These are phyloP conservation scores for Origma solitaria DNA, from an alignment of 2,113 vertebrate species.

Conservation along the genomic window DNA sequence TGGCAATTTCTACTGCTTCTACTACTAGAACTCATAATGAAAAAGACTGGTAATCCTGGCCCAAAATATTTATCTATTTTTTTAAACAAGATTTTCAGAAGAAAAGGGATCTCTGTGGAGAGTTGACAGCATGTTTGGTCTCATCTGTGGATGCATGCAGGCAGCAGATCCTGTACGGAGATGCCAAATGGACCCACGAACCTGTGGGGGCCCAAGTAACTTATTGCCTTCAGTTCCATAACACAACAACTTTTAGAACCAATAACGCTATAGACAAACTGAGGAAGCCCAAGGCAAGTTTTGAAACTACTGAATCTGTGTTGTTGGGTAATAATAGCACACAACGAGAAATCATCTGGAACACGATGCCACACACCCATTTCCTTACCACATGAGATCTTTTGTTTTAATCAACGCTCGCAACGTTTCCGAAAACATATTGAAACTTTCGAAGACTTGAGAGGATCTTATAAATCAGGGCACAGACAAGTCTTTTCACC, in stretches of 20 bases:
- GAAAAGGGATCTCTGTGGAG: not conserved
- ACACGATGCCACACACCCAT: rapidly evolving
- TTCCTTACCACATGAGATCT: not conserved
- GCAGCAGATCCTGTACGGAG: not conserved
- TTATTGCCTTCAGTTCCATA: not conserved
- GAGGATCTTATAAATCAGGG: not conserved
- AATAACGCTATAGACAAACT: not conserved
- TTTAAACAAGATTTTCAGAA: not conserved
- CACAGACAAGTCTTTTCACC: not conserved
- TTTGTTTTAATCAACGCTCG: rapidly evolving
- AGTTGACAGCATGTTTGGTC: not conserved
- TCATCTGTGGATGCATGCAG: not conserved
- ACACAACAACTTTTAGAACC: not conserved
- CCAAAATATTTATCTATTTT: not conserved
- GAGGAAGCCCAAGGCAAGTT: not conserved
- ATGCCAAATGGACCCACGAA: not conserved
- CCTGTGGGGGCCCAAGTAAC: rapidly evolving
- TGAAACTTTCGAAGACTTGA: not conserved
- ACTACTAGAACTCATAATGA: not conserved
- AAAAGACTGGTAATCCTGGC: not conserved
- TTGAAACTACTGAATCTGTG: not conserved
- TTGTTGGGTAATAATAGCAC: not conserved
- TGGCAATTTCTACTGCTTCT: not conserved
- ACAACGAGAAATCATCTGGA: rapidly evolving
- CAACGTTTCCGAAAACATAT: not conserved